Evolutionary conservation across 2,113 vertebrate genomes (phyloP).

Genomic region (Gasterosteus nipponicus): DNA sequence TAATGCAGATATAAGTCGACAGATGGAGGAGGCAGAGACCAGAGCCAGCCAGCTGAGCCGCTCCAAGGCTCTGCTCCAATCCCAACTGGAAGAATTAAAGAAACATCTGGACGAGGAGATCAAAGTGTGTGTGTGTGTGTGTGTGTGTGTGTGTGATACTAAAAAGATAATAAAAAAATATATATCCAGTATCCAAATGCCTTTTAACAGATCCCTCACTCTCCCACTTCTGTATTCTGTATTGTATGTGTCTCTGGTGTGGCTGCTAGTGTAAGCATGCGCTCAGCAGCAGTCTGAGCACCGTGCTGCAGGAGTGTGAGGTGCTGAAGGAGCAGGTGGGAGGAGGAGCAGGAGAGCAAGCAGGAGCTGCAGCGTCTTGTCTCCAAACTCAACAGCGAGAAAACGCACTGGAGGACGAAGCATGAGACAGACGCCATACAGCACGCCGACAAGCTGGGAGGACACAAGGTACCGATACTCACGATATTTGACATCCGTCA

Average conservation of each 20-base stretch:
- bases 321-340: slow-evolving; percentile 84
- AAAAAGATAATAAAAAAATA: neutral
- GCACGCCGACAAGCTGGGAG: slow-evolving; percentile 82
- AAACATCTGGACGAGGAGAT: slow-evolving; percentile 84
- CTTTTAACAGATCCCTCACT: neutral
- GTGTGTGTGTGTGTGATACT: neutral
- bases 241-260: neutral
- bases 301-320: slow-evolving; percentile 76
- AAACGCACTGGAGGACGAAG: slow-evolving; percentile 81
- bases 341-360: slow-evolving; percentile 87
- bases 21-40: slow-evolving; percentile 81
- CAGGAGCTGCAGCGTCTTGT: slow-evolving; percentile 84
- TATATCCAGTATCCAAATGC: neutral
- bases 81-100: slow-evolving; percentile 82
- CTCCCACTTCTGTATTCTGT: neutral
- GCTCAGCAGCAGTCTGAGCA: slow-evolving; percentile 62
- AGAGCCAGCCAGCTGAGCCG: slow-evolving; percentile 74
- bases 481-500: accelerated
- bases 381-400: slow-evolving; percentile 85
- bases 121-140: slow-evolving; percentile 75
- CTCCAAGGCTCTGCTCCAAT: slow-evolving; percentile 72
- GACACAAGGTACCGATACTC: slow-evolving; percentile 76
- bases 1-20: slow-evolving; percentile 78
- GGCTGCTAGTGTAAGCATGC: slow-evolving; percentile 70
- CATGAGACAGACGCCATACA: slow-evolving; percentile 82